A percentile compares a stretch with the other conserved stretches of the same genome.
These are phyloP conservation scores for Eumacrocentrus americanus DNA, from an alignment of 2,888 invertebrate species.

Conservation along the genomic window DNA sequence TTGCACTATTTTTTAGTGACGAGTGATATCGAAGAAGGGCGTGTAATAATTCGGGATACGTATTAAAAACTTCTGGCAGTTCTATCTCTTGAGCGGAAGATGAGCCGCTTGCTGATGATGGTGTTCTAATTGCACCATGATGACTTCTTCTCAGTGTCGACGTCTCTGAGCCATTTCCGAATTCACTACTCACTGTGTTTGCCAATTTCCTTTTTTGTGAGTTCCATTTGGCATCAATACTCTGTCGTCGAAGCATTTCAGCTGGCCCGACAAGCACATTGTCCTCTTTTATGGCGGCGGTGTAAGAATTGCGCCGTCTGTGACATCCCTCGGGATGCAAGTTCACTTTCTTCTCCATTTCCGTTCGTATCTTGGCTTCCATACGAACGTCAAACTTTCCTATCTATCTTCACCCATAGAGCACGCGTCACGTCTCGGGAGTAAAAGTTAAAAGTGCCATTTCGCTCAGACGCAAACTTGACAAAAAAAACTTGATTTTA, in stretches of 20 bases:
- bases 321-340: conserved; percentile 22
- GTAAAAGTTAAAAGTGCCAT: conserved; percentile 2
- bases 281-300: conserved; percentile 44
- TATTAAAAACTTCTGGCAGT: conserved; percentile 42
- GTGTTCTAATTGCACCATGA: conserved; percentile 34
- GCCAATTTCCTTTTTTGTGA: conserved; percentile 28
- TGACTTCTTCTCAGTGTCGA: conserved; percentile 27
- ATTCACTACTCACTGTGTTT: conserved; percentile 38
- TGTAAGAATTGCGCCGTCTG: conserved; percentile 49
- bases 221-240: conserved; percentile 33
- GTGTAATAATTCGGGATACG: conserved; percentile 38
- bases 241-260: conserved; percentile 32
- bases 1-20: conserved; percentile 12
- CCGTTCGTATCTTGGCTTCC: conserved; percentile 9
- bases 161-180: conserved; percentile 39
- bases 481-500: background rate
- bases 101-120: conserved; percentile 41
- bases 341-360: conserved; percentile 26
- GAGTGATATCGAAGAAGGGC: conserved; percentile 28
- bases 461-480: background rate
- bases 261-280: conserved; percentile 36
- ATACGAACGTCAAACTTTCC: conserved; percentile 16
- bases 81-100: conserved; percentile 41
- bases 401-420: background rate
- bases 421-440: background rate